Conservation (phyloP, 2,888 invertebrate genomes). For the Tenthredo livida region DNA sequence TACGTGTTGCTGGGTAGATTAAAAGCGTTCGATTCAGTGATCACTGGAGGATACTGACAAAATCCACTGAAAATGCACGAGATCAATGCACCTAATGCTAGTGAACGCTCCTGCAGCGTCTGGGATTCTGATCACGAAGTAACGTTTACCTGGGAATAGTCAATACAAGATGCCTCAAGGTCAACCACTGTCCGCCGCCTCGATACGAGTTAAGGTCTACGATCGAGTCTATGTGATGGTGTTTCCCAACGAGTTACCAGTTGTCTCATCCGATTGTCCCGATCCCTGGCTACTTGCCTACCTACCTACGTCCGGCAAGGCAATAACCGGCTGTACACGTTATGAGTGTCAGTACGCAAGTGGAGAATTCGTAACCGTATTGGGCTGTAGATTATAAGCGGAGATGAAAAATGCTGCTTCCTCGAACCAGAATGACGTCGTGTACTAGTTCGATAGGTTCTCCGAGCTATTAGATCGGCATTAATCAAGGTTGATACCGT, state of each 20-base stretch:
- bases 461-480: background rate
- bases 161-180: conserved; percentile 52
- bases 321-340: conserved; percentile 19
- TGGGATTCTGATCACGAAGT: conserved; percentile 38
- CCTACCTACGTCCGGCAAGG: conserved; percentile 16
- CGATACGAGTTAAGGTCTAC: conserved; percentile 33
- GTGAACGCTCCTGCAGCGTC: background rate
- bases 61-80: background rate
- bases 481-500: conserved; percentile 4
- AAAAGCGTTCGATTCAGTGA: background rate
- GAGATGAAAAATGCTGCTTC: conserved; percentile 15
- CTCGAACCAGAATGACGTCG: conserved; percentile 14
- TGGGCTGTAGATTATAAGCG: conserved; percentile 23
- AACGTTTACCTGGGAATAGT: conserved; percentile 52
- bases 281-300: background rate
- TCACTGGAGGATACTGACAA: background rate
- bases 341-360: background rate
- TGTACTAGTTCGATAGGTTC: conserved; percentile 3
- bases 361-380: conserved; percentile 44
- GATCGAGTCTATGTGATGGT: conserved; percentile 23
- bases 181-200: conserved; percentile 44
- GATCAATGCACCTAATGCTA: conserved; percentile 7
- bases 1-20: conserved; percentile 5
- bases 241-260: conserved; percentile 40
- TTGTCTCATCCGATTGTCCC: conserved; percentile 46